A percentile compares a stretch with the other conserved stretches of the same genome.
Evolutionary conservation across 2,797 vertebrate species (phyloP).

Genomic region (Lagocephalus sceleratus): DNA sequence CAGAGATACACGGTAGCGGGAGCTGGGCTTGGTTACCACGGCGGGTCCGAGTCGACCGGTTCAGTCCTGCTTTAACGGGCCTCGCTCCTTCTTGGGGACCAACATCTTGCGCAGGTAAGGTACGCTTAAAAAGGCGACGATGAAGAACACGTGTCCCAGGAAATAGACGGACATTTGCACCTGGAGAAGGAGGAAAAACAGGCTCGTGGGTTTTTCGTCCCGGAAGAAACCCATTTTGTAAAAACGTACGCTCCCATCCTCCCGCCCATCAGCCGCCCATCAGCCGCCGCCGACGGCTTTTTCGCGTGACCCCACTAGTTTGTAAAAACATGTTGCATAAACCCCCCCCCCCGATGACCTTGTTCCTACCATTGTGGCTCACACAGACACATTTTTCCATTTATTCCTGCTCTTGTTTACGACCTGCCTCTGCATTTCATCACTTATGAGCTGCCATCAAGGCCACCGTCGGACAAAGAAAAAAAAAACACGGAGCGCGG

Average conservation of each 20-base stretch:
- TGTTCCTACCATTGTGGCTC: background rate
- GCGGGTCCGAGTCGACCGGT: conserved; percentile 32
- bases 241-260: too few relatives aligned
- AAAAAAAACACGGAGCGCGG: background rate
- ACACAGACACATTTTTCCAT: background rate
- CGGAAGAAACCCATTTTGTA: too few relatives aligned
- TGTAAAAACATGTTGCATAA: background rate
- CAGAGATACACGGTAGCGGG: too few relatives aligned
- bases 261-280: too few relatives aligned
- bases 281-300: background rate
- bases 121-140: conserved; percentile 77
- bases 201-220: too few relatives aligned
- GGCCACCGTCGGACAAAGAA: background rate
- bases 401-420: background rate
- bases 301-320: background rate
- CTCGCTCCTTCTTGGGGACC: conserved; percentile 83
- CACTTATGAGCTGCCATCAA: background rate
- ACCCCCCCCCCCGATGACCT: too few relatives aligned
- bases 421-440: background rate
- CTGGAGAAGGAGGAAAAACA: conserved; percentile 71
- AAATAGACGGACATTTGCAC: conserved; percentile 93
- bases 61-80: conserved; percentile 71
- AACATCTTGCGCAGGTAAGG: conserved; percentile 85
- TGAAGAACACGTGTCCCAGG: conserved; percentile 86
- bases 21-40: conserved; percentile 42